Percentiles rank a stretch among this genome's conserved stretches.
These are phyloP conservation scores for Aphelinus atriplicis DNA, from an alignment of 1,140 invertebrate genomes.

Conservation along the genomic window DNA sequence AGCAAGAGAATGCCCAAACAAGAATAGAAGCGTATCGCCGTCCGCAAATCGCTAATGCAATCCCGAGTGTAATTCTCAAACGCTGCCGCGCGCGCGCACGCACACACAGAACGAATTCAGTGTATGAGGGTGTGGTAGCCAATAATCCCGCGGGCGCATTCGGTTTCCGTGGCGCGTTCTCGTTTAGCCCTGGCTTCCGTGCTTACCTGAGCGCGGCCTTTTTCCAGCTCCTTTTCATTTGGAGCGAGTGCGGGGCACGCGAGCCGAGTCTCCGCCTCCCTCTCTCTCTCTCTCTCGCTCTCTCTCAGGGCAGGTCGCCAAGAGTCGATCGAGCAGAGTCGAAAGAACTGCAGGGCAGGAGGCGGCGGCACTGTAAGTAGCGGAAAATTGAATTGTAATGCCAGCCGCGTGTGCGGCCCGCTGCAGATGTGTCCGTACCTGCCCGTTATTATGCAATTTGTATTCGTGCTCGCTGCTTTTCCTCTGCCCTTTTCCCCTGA, in stretches of 20 bases:
- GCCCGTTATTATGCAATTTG: conserved; percentile 19
- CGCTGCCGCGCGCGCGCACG: background rate
- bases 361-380: conserved; percentile 31
- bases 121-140: conserved; percentile 36
- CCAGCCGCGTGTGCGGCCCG: conserved; percentile 9
- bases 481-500: conserved; percentile 34
- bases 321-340: conserved; percentile 37
- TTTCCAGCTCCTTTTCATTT: conserved; percentile 19
- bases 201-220: conserved; percentile 1
- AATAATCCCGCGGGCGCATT: conserved; percentile 54
- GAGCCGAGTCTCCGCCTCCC: no score
- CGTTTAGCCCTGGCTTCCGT: conserved; percentile 32
- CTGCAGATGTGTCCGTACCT: no score
- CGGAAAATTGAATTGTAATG: conserved; percentile 43
- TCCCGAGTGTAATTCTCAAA: no score
- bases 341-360: background rate
- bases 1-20: no score
- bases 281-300: no score
- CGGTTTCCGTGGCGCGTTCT: conserved; percentile 51
- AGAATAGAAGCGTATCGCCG: no score
- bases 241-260: background rate
- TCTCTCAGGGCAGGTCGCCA: conserved; percentile 29
- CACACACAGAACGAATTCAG: conserved; percentile 6
- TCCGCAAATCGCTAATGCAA: no score
- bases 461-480: conserved; percentile 18